Evolutionary conservation across 2,888 invertebrate species (phyloP), one percentile per base, ranked within the genome.

Genomic region (Embidobia sp.): DNA sequence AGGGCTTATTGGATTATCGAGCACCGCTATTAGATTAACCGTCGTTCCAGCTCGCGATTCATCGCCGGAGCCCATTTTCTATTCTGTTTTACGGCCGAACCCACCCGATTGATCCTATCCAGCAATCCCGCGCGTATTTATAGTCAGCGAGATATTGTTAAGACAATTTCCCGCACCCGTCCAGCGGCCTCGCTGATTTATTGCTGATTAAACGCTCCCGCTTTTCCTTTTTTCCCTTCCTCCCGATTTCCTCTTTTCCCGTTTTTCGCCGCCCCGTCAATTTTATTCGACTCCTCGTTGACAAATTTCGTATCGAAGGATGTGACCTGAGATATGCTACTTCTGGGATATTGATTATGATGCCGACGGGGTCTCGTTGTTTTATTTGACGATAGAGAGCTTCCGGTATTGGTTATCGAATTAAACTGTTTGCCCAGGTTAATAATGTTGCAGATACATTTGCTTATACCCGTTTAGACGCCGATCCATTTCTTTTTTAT

Each of bases 1-100:
- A 81, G 83, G 81, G 81, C 82, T 87, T 86, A 88, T 88, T 87
- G 87, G 87, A 88, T 88, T 88, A 88, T 88, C 86, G 87, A 85
- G 86, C 85, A 85, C 85, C 85, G 83, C 87, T 85, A 88, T 88
- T 87, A 87, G 86, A 88, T 88, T 88, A 87, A 86, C 82, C 82
- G 83, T 81, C 84, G 86, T 86, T 86, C 84, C 80, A 67, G 81
- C 81, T 79, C 79, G 80, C 77, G 81, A 78, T 80, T 79, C 77
- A 80, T 79, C 44, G 70, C 61, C 19, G 44, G 15, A 27, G 37
- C 33, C 53, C 61, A 63, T 72, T 72, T 72, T 61, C 51, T 51
- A 72, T 72, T 72, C 70, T 51, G 61, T 35, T 63, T 72, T 63
- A 53, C 59, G 2, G 26, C 46, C 51, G 26, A 70, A 44, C 42